Conservation (phyloP, 2,888 invertebrate genomes). For the Platerodrilus igneus region DNA sequence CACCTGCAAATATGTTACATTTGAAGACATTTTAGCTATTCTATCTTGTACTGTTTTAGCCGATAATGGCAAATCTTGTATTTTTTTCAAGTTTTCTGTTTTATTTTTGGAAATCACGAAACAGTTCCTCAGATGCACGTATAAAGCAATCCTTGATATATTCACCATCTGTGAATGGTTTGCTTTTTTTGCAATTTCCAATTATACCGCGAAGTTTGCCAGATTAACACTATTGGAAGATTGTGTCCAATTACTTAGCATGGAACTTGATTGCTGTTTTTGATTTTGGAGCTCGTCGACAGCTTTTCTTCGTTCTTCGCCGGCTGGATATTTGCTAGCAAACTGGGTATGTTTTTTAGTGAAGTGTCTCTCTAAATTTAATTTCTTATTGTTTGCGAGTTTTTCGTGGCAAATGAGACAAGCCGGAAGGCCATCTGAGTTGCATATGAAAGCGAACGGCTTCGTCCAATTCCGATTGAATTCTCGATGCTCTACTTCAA, state of each 20-base stretch:
- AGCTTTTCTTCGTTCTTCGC: conserved; percentile 26
- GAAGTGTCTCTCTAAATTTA: conserved; percentile 16
- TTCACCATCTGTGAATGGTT: conserved; percentile 26
- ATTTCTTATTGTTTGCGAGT: conserved; percentile 11
- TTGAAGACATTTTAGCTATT: too few relatives aligned
- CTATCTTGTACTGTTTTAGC: too few relatives aligned
- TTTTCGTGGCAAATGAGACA: conserved; percentile 12
- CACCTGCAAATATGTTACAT: too few relatives aligned
- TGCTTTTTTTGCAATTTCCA: conserved; percentile 24
- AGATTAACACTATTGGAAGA: conserved; percentile 23
- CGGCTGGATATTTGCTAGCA: conserved; percentile 28
- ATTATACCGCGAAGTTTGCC: conserved; percentile 21
- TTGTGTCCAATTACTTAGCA: conserved; percentile 27
- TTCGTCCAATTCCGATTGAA: too few relatives aligned
- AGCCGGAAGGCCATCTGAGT: conserved; percentile 14
- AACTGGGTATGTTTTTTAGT: conserved; percentile 12
- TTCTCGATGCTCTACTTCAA: too few relatives aligned
- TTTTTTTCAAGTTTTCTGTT: conserved; percentile 28
- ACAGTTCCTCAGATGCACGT: too few relatives aligned
- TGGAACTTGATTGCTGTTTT: conserved; percentile 28
- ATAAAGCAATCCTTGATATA: too few relatives aligned
- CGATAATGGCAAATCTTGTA: too few relatives aligned
- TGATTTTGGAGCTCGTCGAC: conserved; percentile 27
- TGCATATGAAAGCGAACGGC: too few relatives aligned
- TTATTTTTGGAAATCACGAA: too few relatives aligned